These are phyloP conservation scores for Drosophila picticornis DNA, from an alignment of 2,888 invertebrate species.

Conservation along the genomic window DNA sequence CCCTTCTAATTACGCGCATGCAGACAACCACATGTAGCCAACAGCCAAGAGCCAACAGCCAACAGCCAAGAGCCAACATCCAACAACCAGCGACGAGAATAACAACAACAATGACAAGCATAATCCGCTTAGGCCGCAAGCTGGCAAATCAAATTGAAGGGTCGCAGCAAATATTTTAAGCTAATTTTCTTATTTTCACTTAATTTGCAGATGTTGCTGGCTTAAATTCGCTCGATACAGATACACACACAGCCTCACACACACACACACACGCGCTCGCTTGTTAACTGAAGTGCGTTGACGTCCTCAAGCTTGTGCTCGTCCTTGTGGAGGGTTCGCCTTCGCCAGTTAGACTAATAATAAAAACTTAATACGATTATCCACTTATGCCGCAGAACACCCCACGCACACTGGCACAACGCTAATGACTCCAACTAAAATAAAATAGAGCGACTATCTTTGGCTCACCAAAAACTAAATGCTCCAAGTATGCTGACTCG, in stretches of 20 bases:
- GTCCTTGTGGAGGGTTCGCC: conserved; percentile 46
- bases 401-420: conserved; percentile 51
- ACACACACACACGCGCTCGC: conserved; percentile 22
- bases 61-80: neutral
- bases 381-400: conserved; percentile 70
- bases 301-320: conserved; percentile 19
- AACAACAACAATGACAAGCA: conserved; percentile 22
- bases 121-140: conserved; percentile 51
- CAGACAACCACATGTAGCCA: conserved; percentile 5
- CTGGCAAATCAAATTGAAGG: conserved; percentile 63
- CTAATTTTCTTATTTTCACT: conserved; percentile 80
- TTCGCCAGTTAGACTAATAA: conserved; percentile 79
- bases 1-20: conserved; percentile 62
- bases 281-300: conserved; percentile 54
- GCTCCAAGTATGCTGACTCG: neutral
- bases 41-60: neutral
- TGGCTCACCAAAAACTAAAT: neutral
- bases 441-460: neutral
- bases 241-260: conserved; percentile 18
- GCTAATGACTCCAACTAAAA: neutral
- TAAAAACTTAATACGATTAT: conserved; percentile 81
- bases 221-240: conserved; percentile 36
- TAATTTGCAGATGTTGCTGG: conserved; percentile 69
- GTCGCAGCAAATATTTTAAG: conserved; percentile 71
- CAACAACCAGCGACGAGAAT: neutral